Evolutionary conservation across 1,140 invertebrate genomes (phyloP).

Genomic region (Cherax quadricarinatus): DNA sequence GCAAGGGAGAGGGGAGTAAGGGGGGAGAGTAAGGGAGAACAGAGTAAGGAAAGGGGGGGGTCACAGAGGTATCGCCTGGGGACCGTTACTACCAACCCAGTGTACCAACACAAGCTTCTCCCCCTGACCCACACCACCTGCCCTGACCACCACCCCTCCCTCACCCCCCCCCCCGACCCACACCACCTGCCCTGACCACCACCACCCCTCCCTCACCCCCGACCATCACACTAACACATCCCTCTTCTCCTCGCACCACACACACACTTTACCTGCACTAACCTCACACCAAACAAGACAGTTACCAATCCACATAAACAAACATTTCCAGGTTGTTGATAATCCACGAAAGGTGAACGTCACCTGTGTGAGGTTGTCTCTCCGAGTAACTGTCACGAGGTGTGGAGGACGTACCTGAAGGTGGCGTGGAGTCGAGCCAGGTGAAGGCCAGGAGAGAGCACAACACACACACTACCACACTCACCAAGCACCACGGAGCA

Average conservation of each 20-base stretch:
- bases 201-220: no score
- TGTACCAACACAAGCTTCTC: slow-evolving; percentile 3
- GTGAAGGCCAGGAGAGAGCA: not conserved
- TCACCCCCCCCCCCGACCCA: not conserved
- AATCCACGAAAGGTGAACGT: not conserved
- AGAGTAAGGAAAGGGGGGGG: not conserved
- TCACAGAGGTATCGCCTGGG: slow-evolving; percentile 18
- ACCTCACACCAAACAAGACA: not conserved
- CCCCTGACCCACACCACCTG: slow-evolving; percentile 19
- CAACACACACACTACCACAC: not conserved
- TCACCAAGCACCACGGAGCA: not conserved
- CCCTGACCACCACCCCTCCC: not conserved
- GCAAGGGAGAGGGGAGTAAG: not conserved
- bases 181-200: not conserved
- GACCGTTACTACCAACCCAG: slow-evolving; percentile 43
- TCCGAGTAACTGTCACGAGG: not conserved
- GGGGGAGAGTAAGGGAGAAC: not conserved
- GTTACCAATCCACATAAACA: slow-evolving; percentile 23
- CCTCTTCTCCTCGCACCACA: not conserved
- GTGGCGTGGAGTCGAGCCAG: not conserved
- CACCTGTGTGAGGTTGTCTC: not conserved
- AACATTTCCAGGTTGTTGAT: not conserved
- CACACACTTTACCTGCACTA: slow-evolving; percentile 1
- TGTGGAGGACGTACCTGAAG: not conserved
- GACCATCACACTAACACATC: not conserved